These are phyloP conservation scores for Stichopus chloronotus DNA, from an alignment of 35 echinoderm and acorn worm genomes.

Conservation along the genomic window DNA sequence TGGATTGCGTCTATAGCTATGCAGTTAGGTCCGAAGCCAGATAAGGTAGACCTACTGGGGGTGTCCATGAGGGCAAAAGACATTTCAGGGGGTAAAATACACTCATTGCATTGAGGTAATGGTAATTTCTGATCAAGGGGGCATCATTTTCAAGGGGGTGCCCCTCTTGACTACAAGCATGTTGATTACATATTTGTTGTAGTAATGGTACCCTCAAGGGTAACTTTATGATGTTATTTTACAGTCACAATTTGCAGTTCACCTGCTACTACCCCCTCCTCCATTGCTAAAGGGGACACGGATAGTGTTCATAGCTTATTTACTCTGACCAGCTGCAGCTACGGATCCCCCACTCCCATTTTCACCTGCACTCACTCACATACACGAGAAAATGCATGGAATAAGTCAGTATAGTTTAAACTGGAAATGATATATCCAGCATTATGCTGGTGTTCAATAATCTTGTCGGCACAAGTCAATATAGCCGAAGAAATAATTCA, in stretches of 20 bases:
- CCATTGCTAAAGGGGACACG: neutral
- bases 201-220: neutral
- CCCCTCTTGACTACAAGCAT: neutral
- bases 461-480: neutral
- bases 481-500: no score
- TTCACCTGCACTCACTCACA: neutral
- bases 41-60: neutral
- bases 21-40: neutral
- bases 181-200: slow-evolving; percentile 4
- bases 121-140: slow-evolving; percentile 1
- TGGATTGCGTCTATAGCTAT: neutral
- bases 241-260: neutral
- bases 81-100: neutral
- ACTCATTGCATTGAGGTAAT: neutral
- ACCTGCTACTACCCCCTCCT: neutral
- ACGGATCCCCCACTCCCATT: neutral
- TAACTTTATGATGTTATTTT: neutral
- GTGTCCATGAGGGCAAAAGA: neutral
- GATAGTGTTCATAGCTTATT: neutral
- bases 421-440: no score
- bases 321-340: slow-evolving; percentile 1
- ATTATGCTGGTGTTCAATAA: neutral
- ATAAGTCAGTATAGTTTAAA: no score
- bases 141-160: neutral
- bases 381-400: no score